These are phyloP conservation scores for Polyploca ridens DNA, from an alignment of 2,888 invertebrate genomes.

Conservation along the genomic window DNA sequence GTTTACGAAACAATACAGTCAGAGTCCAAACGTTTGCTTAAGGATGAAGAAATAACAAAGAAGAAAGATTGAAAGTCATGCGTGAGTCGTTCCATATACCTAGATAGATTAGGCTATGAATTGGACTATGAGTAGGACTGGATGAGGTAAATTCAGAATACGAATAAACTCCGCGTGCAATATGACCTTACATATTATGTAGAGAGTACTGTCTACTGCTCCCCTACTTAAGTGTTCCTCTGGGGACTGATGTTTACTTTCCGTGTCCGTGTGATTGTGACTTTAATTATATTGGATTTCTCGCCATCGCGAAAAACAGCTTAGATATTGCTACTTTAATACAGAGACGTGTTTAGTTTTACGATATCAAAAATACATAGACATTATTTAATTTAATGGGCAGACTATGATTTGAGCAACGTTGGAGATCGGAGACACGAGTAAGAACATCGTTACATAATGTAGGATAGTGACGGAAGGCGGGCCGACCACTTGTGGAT, in stretches of 20 bases:
- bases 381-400: background rate
- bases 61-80: background rate
- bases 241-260: constrained; percentile 30
- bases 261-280: constrained; percentile 30
- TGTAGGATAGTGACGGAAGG: constrained; percentile 53
- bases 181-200: constrained; percentile 17
- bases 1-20: constrained; percentile 24
- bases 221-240: constrained; percentile 24
- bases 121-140: constrained; percentile 22
- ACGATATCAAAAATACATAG: background rate
- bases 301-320: constrained; percentile 11
- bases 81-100: too few species aligned
- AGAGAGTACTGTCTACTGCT: constrained; percentile 24
- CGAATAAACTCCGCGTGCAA: constrained; percentile 19
- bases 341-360: background rate
- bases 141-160: constrained; percentile 16
- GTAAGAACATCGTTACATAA: constrained; percentile 38
- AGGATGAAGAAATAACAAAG: background rate
- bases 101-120: constrained; percentile 18
- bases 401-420: background rate
- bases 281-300: constrained; percentile 35
- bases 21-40: background rate
- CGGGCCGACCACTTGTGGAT: constrained; percentile 82
- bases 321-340: background rate
- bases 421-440: constrained; percentile 22